Base-by-base conservation (phyloP, 1,140 invertebrate genomes). In the Hycleus cichorii region DNA sequence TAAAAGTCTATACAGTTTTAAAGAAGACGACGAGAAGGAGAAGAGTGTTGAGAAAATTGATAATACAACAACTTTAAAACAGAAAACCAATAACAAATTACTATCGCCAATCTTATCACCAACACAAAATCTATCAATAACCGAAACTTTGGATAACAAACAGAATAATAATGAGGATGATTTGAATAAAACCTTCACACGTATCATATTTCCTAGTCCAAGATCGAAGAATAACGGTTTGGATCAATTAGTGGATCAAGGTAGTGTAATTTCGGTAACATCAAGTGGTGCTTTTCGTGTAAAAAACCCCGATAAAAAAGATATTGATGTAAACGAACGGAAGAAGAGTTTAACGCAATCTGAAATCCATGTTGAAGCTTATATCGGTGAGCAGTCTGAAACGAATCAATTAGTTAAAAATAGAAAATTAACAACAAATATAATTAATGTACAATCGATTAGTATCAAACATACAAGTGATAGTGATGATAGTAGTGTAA, bases 271-370 rank as follows among this genome's bases (percentile, higher is more conserved):
- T 39, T 74, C 72, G 4, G 69, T 74, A 3, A 74, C 72, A 4
- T 72, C 72, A 6, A 74, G 72, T 55, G 72, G 72, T 11, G 70
- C 64, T 10, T 73, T 74, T 48, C 62, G 71, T 12, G 60, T 59
- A 6, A 65, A 65, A 59, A 62, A 66, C 62, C 59, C 76, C 68
- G 60, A 64, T 66, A 53, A 66, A 42, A 62, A 53, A 46, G 7
- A 32, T 32, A 7, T 4, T 32, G 7, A 32, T 32, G 45, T 46
- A 7, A 64, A 68, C 44, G 66, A 64, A 9, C 57, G 77, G 3
- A 75, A 75, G 52, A 77, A 78, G 52, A 83, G 82, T 57, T 64
- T 85, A 60, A 81, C 81, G 2, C 84, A 84, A 67, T 72, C 71
- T 1, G 72, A 72, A 51, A 61, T 74, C 24, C 71, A 72, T 27